Percentiles rank a stretch among this genome's conserved stretches.
These are phyloP conservation scores for Pangasius krempfi DNA, from an alignment of 2,797 vertebrate genomes.

Conservation along the genomic window DNA sequence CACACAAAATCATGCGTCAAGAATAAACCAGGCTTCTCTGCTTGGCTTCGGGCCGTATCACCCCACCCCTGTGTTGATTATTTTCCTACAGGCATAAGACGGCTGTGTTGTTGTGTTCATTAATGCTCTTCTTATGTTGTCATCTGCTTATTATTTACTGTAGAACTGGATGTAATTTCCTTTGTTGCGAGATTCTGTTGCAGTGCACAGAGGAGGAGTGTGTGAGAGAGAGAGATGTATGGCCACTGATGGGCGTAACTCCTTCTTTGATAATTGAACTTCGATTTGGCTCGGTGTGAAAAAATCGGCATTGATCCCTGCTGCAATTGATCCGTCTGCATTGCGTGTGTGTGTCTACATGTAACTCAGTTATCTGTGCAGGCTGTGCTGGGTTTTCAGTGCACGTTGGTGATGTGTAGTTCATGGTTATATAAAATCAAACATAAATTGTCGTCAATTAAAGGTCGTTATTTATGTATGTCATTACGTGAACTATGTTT, in stretches of 20 bases:
- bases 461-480: neutral
- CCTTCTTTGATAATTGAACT: slow-evolving; percentile 72
- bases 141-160: no score
- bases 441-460: neutral
- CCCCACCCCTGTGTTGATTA: neutral
- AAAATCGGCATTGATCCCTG: slow-evolving; percentile 70
- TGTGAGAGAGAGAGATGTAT: slow-evolving; percentile 30
- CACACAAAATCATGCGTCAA: neutral
- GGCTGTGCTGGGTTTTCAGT: neutral
- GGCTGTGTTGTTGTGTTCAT: no score
- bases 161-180: neutral
- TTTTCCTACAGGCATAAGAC: no score
- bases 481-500: neutral
- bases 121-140: no score
- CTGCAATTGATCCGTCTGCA: slow-evolving; percentile 67
- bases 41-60: neutral
- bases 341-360: slow-evolving; percentile 15
- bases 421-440: slow-evolving; percentile 3
- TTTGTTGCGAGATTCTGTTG: neutral
- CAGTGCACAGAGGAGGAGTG: neutral
- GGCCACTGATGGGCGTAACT: slow-evolving; percentile 35
- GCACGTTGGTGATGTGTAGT: neutral
- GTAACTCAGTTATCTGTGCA: neutral
- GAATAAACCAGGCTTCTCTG: neutral
- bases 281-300: slow-evolving; percentile 69